Evolutionary conservation across 2,797 vertebrate genomes (phyloP).

Genomic region (Lutjanus campechanus): DNA sequence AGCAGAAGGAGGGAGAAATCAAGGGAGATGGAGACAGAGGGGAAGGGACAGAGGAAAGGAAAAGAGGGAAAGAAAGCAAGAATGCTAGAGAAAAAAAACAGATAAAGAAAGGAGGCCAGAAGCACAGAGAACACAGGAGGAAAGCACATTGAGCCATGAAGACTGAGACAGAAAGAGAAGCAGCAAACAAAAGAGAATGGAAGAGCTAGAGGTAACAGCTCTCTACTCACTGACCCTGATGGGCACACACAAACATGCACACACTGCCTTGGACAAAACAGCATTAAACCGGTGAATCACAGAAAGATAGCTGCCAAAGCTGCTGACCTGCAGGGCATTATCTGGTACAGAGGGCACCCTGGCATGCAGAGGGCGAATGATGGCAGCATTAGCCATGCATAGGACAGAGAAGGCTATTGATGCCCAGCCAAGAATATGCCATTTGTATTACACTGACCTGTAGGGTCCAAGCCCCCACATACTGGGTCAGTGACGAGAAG

Average conservation of each 20-base stretch:
- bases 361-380: constrained; percentile 47
- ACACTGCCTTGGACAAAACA: constrained; percentile 45
- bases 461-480: constrained; percentile 33
- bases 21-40: constrained; percentile 43
- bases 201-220: constrained; percentile 50
- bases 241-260: constrained; percentile 38
- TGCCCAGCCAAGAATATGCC: constrained; percentile 65
- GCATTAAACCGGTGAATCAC: constrained; percentile 58
- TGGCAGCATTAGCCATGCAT: constrained; percentile 56
- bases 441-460: constrained; percentile 57
- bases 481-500: constrained; percentile 51
- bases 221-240: constrained; percentile 57
- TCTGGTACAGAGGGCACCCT: constrained; percentile 58
- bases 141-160: constrained; percentile 36
- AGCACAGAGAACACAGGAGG: constrained; percentile 35
- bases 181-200: constrained; percentile 46
- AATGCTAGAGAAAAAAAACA: constrained; percentile 36
- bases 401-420: constrained; percentile 58
- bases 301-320: constrained; percentile 68
- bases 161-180: constrained; percentile 36
- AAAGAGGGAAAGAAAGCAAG: constrained; percentile 33
- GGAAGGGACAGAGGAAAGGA: constrained; percentile 33
- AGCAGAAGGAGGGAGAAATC: constrained; percentile 44
- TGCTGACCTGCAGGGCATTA: constrained; percentile 62
- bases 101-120: constrained; percentile 47